Base-by-base conservation (phyloP, 2,888 invertebrate species). In the Xestia c-nigrum region DNA sequence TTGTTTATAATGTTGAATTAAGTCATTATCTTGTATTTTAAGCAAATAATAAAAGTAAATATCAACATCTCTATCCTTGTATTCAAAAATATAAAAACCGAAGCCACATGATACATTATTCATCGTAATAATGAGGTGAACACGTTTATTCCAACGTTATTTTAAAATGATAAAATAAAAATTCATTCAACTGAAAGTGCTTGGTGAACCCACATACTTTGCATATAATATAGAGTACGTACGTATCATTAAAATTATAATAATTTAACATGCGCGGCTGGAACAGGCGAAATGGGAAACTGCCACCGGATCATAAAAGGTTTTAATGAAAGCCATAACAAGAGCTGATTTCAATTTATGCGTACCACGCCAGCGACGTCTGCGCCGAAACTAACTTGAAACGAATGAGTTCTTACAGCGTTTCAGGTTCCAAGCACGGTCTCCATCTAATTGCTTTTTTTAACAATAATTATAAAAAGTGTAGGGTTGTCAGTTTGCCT, bases 301-400 rank as follows among this genome's bases (percentile, higher is more conserved):
- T 88, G 89, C 90, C 85, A 86, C 85, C 83, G 87, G 90, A 90
- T 93, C 91, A 90, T 92, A 93, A 93, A 93, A 92, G 88, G 89
- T 90, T 92, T 91, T 93, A 94, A 93, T 93, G 91, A 88, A 85
- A 76, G 88, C 90, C 88, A 90, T 93, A 92, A 91, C 90, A 88
- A 89, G 87, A 89, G 89, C 89, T 87, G 91, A 90, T 92, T 92
- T 92, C 92, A 93, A 93, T 93, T 91, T 92, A 90, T 89, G 89
- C 86, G 83, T 85, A 59, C 84, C 83, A 72, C 81, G 87, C 81
- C 74, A 83, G 57, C 86, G 82, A 64, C 84, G 87, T 80, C 77
- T 85, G 87, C 78, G 78, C 65, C 76, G 68, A 81, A 89, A 89
- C 87, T 88, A 87, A 90, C 84, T 88, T 90, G 87, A 85, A 91